Percentiles rank a stretch among this genome's conserved stretches.
Evolutionary conservation across 2,888 invertebrate species (phyloP).

Genomic region (Nematopogon swammerdamellus): DNA sequence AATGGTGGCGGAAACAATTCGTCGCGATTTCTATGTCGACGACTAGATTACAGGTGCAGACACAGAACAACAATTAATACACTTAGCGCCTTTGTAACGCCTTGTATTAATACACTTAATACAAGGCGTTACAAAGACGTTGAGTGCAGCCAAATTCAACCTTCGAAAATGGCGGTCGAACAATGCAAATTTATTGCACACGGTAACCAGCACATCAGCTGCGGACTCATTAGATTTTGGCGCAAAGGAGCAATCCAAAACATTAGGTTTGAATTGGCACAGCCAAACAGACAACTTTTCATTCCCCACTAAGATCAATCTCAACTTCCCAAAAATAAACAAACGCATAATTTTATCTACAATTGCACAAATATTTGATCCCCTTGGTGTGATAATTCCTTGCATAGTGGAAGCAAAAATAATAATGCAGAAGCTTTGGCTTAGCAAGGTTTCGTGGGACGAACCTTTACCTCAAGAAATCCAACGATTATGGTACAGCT

Average conservation of each 20-base stretch:
- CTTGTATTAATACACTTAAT: background rate
- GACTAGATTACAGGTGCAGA: background rate
- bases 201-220: background rate
- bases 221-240: background rate
- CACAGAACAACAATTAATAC: background rate
- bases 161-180: background rate
- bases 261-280: background rate
- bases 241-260: background rate
- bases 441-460: slow-evolving; percentile 14
- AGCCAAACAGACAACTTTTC: background rate
- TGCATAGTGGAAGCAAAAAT: slow-evolving; percentile 14
- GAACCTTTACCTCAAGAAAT: slow-evolving; percentile 9
- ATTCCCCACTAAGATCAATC: background rate
- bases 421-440: slow-evolving; percentile 15
- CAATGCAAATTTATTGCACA: background rate
- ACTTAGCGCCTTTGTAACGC: background rate
- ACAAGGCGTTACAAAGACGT: background rate
- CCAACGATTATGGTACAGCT: slow-evolving; percentile 2
- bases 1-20: background rate
- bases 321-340: background rate
- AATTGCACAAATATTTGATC: slow-evolving; percentile 2
- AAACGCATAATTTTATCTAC: slow-evolving; percentile 4
- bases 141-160: background rate
- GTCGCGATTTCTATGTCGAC: slow-evolving; percentile 1
- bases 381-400: slow-evolving; percentile 8